Conservation (phyloP, 1,140 invertebrate species). For the Pemphigus obesinymphae region DNA sequence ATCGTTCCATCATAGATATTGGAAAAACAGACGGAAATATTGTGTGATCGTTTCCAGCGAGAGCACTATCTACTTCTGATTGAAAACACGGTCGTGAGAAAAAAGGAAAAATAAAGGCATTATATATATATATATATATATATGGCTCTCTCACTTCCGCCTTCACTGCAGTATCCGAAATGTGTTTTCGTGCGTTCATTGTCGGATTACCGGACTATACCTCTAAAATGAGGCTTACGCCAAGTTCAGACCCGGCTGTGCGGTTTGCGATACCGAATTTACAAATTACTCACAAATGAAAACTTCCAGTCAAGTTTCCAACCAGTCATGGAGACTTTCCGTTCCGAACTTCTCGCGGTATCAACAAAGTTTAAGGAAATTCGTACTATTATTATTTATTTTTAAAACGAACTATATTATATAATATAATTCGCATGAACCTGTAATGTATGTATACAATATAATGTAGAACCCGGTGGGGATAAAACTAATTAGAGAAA, state of each 20-base stretch:
- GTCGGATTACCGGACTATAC: conserved; percentile 4
- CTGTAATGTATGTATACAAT: too few species aligned
- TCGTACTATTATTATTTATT: neutral
- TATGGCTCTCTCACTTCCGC: too few species aligned
- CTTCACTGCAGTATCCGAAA: neutral
- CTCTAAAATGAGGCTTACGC: conserved; percentile 6
- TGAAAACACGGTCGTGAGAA: too few species aligned
- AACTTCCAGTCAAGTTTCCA: neutral
- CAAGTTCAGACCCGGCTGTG: neutral
- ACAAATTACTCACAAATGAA: conserved; percentile 32
- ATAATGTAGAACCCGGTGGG: neutral
- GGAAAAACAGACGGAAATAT: too few species aligned
- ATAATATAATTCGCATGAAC: neutral
- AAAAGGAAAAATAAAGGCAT: too few species aligned
- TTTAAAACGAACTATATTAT: too few species aligned
- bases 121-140: too few species aligned
- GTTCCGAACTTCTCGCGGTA: neutral
- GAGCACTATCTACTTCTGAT: too few species aligned
- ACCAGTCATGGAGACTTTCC: neutral
- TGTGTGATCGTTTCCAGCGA: too few species aligned
- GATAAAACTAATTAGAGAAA: neutral
- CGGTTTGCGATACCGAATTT: conserved; percentile 25
- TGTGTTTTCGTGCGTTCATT: neutral
- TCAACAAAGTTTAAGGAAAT: conserved; percentile 15
- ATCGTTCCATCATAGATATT: too few species aligned